A percentile compares a stretch with the other conserved stretches of the same genome.
Conservation (phyloP, 2,113 vertebrate species). For the Scortum barcoo region DNA sequence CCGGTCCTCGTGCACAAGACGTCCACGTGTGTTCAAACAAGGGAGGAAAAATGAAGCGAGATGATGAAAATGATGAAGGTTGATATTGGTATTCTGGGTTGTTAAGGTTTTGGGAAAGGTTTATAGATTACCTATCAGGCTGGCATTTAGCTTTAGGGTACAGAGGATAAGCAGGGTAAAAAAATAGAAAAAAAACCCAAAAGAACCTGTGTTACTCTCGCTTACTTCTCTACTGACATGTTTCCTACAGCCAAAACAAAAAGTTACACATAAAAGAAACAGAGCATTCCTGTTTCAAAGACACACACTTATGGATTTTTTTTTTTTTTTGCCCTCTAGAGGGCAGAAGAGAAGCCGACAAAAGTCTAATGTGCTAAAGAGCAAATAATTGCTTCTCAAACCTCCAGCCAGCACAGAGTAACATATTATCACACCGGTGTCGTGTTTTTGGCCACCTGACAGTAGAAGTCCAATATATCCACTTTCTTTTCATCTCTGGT, state of each 20-base stretch:
- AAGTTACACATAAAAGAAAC: slow-evolving; percentile 2
- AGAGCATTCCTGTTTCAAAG: slow-evolving; percentile 8
- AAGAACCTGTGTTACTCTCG: background rate
- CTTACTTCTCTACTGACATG: slow-evolving; percentile 15
- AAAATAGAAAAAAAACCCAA: no score
- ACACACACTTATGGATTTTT: background rate
- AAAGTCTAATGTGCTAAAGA: slow-evolving; percentile 4
- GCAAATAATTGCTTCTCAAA: background rate
- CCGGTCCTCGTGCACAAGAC: background rate
- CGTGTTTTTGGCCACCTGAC: background rate
- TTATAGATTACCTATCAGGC: slow-evolving; percentile 51
- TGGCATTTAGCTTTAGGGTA: slow-evolving; percentile 48
- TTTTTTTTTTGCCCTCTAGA: slow-evolving; percentile 15
- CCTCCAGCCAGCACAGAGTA: background rate
- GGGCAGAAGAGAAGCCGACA: slow-evolving; percentile 5
- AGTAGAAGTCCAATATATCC: background rate
- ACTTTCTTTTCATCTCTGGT: background rate
- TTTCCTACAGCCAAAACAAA: slow-evolving; percentile 33
- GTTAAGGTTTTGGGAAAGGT: slow-evolving; percentile 26
- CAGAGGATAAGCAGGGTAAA: background rate
- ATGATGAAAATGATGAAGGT: slow-evolving; percentile 1
- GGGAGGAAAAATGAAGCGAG: background rate
- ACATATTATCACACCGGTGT: background rate
- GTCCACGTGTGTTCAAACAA: background rate
- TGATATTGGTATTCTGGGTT: slow-evolving; percentile 33